phyloP scores from a whole-genome alignment of 1,140 invertebrate species.

The Drosophila orosa region DNA sequence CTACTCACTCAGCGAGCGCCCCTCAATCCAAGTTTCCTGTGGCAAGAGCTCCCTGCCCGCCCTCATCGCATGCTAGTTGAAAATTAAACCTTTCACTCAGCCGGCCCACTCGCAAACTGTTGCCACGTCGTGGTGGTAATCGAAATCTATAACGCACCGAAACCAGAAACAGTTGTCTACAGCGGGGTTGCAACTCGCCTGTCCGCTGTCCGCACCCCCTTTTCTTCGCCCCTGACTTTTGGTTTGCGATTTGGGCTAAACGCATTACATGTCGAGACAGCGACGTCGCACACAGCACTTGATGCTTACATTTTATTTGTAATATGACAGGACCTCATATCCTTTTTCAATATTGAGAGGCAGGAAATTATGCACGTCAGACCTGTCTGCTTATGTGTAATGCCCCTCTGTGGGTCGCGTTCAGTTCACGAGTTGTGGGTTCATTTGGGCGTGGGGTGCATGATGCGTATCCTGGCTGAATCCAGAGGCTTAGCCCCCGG shows the following conservation, averaged over 20 bases:
- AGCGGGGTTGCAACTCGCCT: constrained; percentile 19
- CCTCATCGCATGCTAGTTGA: constrained; percentile 62
- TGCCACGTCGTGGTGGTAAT: constrained; percentile 55
- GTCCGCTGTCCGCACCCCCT: constrained; percentile 3
- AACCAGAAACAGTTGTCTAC: constrained; percentile 62
- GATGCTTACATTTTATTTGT: constrained; percentile 71
- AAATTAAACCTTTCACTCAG: constrained; percentile 76
- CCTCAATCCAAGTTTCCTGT: constrained; percentile 32
- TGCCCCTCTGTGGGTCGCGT: constrained; percentile 20
- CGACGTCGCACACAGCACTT: constrained; percentile 40
- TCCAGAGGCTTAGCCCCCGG: constrained; percentile 4
- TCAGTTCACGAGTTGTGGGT: constrained; percentile 7
- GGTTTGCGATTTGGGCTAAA: constrained; percentile 56
- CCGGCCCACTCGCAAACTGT: constrained; percentile 24
- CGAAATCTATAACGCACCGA: constrained; percentile 67
- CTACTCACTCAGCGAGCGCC: constrained; percentile 69
- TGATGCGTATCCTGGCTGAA: constrained; percentile 5
- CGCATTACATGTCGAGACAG: constrained; percentile 54
- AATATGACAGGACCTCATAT: constrained; percentile 76
- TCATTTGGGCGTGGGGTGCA: constrained; percentile 2
- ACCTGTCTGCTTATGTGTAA: constrained; percentile 73
- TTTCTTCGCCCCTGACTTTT: constrained; percentile 4
- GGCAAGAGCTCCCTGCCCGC: not conserved
- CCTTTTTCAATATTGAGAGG: constrained; percentile 70
- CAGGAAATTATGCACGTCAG: constrained; percentile 76